Base-by-base conservation (phyloP, 2,888 invertebrate genomes). In the Cacoxenus indagator region DNA sequence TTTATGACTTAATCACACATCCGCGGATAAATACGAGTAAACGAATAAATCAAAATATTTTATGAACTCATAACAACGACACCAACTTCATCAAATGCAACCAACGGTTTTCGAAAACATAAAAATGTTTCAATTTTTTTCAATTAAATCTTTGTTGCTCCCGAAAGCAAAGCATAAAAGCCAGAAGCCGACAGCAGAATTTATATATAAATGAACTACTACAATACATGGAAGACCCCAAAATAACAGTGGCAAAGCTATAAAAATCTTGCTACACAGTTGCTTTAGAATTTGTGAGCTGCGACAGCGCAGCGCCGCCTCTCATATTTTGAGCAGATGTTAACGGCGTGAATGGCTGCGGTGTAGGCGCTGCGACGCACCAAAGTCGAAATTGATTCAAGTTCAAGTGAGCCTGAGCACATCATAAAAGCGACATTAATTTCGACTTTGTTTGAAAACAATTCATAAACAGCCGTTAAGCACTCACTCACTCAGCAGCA, bases 391-490 rank as follows among this genome's bases (percentile, higher is more conserved):
- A 78, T 78, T 75, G 82, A 82, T 83, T 83, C 83, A 80, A 83
- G 79, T 83, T 83, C 83, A 80, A 83, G 79, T 83, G 82, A 71
- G 55, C 45, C 19, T 22, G 31, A 72, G 19, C 72, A 72, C 72
- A 82, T 74, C 83, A 81, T 83, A 83, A 80, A 80, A 80, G 82
- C 83, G 83, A 80, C 83, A 80, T 80, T 76, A 80, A 83, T 80
- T 82, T 65, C 67, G 74, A 73, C 80, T 82, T 81, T 81, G 83
- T 77, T 79, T 81, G 71, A 73, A 77, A 72, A 70, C 73, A 75
- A 73, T 75, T 68, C 51, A 68, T 68, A 64, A 65, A 59, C 46
- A 14, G 51, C 24, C 68, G 45, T 24, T 59, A 68, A 69, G 73
- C 65, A 67, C 64, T 22, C 14, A 43, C 45, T 43, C n/a, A 11